Base-by-base conservation (phyloP, 2,113 vertebrate species). In the Ellobius talpinus region DNA sequence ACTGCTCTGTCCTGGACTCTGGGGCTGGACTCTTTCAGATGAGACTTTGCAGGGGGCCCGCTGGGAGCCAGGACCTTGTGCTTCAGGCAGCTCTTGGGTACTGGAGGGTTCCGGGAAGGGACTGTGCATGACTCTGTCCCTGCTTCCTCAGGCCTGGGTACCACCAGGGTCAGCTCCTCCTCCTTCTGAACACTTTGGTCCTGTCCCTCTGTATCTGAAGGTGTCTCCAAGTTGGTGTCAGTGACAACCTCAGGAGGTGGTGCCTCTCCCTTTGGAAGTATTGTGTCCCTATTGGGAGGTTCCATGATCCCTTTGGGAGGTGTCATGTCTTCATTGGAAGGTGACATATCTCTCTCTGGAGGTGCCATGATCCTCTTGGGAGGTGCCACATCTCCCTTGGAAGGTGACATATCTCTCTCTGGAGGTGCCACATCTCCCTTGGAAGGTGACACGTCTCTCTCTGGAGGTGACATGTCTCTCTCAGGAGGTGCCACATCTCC, bases 81-180 rank as follows among this genome's bases (percentile, higher is more conserved):
- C 88, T 98, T 98, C 36, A 97, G 92, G 97, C 97, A 97, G 97
- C 98, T 97, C 94, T 96, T 79, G 85, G 97, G 96, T 95, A 78
- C 29, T 0, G 90, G 91, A 5, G 97, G 97, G 89, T 47, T 96
- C 5, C 94, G 93, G 81, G 97, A 91, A 2, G 96, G 92, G 5
- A 63, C 73, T 0, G 73, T 8, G 7, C 96, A 26, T 61, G 81
- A 2, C 0, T 88, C 97, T 66, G 95, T 89, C 92, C 65, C 89
- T 42, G 58, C 36, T 47, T 52, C 87, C 61, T 95, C 91, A 0
- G 91, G 89, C 47, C 12, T 52, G 13, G 89, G 47, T 50, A 63
- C 91, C 85, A 97, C 97, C 89, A 93, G 39, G 3, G 55, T 23
- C 61, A 82, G 50, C 24, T 95, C 95, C 14, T 19, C 45, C 68